Percentiles rank a stretch among this genome's conserved stretches.
These are phyloP conservation scores for Oegoconia quadripuncta DNA, from an alignment of 2,888 invertebrate species.

Conservation along the genomic window DNA sequence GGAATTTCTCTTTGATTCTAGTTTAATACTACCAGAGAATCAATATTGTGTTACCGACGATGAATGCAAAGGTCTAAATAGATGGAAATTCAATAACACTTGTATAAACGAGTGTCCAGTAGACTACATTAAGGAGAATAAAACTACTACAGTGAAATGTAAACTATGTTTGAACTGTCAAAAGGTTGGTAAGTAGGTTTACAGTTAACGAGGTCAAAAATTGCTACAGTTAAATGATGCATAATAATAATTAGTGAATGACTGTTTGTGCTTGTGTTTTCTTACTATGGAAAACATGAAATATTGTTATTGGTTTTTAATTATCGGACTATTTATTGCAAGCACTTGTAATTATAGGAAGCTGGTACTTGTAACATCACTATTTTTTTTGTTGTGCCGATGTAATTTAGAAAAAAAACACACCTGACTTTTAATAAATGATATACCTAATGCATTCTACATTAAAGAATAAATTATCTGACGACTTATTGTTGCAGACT, in stretches of 20 bases:
- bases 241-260: neutral
- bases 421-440: no score
- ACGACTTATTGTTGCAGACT: slow-evolving; percentile 53
- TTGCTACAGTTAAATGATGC: neutral
- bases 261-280: no score
- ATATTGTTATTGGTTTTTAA: no score
- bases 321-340: no score
- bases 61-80: slow-evolving; percentile 79
- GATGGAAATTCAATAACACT: slow-evolving; percentile 80
- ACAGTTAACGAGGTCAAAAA: no score
- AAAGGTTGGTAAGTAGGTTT: slow-evolving; percentile 32
- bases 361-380: no score
- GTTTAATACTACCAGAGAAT: slow-evolving; percentile 69
- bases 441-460: no score
- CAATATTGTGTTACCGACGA: slow-evolving; percentile 84
- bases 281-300: no score
- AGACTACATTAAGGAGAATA: slow-evolving; percentile 31
- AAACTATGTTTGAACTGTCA: slow-evolving; percentile 42
- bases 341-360: no score
- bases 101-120: slow-evolving; percentile 77
- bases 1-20: slow-evolving; percentile 32
- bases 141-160: slow-evolving; percentile 29
- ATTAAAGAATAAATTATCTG: neutral
- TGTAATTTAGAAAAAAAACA: no score
- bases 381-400: no score